Conservation (phyloP, 2,888 invertebrate species). For the Melangyna quadrimaculata region DNA sequence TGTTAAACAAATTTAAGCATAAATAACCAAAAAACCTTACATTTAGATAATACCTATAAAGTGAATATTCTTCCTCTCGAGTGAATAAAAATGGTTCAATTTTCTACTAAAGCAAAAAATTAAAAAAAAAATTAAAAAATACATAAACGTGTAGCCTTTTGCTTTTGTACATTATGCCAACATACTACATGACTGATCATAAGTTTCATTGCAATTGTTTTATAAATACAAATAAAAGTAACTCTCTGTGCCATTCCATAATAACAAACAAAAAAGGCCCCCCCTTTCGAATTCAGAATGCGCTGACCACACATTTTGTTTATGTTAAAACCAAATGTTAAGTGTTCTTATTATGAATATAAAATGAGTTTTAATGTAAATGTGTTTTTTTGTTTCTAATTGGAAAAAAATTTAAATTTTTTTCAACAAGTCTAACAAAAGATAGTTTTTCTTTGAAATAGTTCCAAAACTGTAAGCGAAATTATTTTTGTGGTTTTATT, state of each 20-base stretch:
- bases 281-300: constrained; percentile 5
- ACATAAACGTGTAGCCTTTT: neutral
- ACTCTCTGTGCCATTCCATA: constrained; percentile 25
- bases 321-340: constrained; percentile 16
- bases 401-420: neutral
- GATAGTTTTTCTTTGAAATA: constrained; percentile 26
- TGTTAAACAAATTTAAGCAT: neutral
- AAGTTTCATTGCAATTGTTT: constrained; percentile 6
- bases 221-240: neutral
- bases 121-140: neutral
- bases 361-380: neutral
- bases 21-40: neutral
- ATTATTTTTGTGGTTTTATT: neutral
- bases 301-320: constrained; percentile 40
- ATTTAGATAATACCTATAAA: neutral
- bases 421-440: constrained; percentile 9
- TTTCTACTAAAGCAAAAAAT: neutral
- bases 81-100: neutral
- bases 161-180: neutral
- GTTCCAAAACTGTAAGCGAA: constrained; percentile 6
- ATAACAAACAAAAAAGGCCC: neutral
- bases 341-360: neutral
- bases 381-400: neutral
- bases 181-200: neutral
- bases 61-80: neutral